Evolutionary conservation across 2,888 invertebrate genomes (phyloP).

Genomic region (Andrena trimmerana): DNA sequence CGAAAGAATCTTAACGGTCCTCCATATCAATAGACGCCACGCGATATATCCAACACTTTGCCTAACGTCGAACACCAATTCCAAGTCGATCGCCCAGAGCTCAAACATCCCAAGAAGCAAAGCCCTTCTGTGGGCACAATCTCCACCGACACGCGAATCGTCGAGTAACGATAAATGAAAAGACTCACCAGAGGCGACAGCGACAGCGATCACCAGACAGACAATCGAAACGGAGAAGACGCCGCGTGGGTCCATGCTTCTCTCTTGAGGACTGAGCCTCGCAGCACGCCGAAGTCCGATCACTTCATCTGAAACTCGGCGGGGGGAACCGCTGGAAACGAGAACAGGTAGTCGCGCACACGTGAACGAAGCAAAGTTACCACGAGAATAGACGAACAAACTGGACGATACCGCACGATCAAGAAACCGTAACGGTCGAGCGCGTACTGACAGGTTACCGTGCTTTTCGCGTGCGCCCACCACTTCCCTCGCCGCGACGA

Average conservation of each 20-base stretch:
- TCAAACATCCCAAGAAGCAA: not conserved
- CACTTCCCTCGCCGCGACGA: conserved; percentile 20
- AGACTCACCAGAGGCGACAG: conserved; percentile 68
- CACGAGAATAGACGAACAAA: not conserved
- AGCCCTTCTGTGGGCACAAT: not conserved
- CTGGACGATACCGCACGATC: not conserved
- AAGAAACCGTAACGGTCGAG: conserved; percentile 33
- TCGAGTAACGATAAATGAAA: not conserved
- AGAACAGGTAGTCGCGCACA: conserved; percentile 16
- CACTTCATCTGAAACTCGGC: conserved; percentile 52
- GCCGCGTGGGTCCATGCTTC: conserved; percentile 53
- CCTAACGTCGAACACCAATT: not conserved
- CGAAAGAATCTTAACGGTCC: not conserved
- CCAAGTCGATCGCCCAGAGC: not conserved
- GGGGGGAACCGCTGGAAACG: not conserved
- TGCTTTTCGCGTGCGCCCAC: conserved; percentile 54
- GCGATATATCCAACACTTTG: not conserved
- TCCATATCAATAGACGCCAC: not conserved
- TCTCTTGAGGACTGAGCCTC: not conserved
- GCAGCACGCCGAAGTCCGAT: conserved; percentile 32
- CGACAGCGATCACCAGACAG: conserved; percentile 66
- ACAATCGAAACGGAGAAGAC: conserved; percentile 59
- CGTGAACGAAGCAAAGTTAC: conserved; percentile 24
- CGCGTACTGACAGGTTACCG: conserved; percentile 56
- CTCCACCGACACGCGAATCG: not conserved